Conservation (phyloP, 2,888 invertebrate species). For the Meandrusa payeni region DNA sequence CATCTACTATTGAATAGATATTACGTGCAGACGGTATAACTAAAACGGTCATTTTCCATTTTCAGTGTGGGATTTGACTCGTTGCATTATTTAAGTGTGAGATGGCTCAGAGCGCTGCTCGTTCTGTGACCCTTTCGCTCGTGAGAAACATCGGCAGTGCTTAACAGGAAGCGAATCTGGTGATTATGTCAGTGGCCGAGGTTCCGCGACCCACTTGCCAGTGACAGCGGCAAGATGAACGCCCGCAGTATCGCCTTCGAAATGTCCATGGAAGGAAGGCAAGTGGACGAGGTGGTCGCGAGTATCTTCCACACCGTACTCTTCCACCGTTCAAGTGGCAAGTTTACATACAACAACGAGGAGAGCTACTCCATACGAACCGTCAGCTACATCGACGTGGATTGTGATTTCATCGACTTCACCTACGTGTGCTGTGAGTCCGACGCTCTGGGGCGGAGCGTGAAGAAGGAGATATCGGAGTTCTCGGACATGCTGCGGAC, state of each 20-base stretch:
- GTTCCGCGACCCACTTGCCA: constrained; percentile 45
- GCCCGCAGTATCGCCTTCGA: constrained; percentile 90
- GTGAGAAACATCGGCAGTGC: constrained; percentile 34
- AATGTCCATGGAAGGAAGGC: constrained; percentile 92
- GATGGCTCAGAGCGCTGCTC: constrained; percentile 52
- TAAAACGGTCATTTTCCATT: constrained; percentile 71
- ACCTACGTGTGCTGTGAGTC: constrained; percentile 98
- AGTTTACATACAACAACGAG: constrained; percentile 96
- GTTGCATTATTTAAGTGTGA: constrained; percentile 52
- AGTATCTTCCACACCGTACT: constrained; percentile 95
- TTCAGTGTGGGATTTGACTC: constrained; percentile 66
- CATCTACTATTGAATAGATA: constrained; percentile 2
- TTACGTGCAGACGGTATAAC: constrained; percentile 28
- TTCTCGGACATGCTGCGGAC: constrained; percentile 90
- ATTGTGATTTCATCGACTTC: constrained; percentile 98
- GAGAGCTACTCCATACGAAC: constrained; percentile 97
- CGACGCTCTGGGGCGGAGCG: constrained; percentile 84
- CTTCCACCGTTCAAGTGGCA: constrained; percentile 94
- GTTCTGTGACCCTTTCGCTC: constrained; percentile 32
- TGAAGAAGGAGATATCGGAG: constrained; percentile 87
- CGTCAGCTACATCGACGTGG: constrained; percentile 96
- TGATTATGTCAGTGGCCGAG: constrained; percentile 54
- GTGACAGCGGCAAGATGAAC: constrained; percentile 84
- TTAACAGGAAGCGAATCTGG: constrained; percentile 38
- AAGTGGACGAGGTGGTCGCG: constrained; percentile 95